A percentile compares a stretch with the other conserved stretches of the same genome.
phyloP scores from a whole-genome alignment of 2,888 invertebrate species.

The Patella pellucida region DNA sequence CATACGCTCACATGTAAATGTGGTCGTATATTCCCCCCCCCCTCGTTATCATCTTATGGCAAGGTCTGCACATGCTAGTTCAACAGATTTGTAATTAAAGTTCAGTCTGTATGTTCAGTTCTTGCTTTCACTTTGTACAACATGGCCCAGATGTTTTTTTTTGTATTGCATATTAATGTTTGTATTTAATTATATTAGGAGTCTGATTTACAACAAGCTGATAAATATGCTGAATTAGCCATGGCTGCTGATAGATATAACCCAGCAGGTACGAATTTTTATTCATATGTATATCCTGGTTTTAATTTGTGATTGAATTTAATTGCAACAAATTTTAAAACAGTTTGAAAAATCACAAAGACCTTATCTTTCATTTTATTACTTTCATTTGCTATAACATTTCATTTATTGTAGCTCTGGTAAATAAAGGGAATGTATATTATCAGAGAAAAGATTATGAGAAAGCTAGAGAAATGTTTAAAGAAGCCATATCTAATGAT shows the following conservation, averaged over 20 bases:
- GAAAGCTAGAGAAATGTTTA: constrained; percentile 80
- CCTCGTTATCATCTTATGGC: too few species aligned
- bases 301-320: too few species aligned
- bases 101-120: too few species aligned
- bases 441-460: constrained; percentile 80
- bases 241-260: constrained; percentile 83
- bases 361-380: too few species aligned
- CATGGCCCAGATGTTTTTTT: neutral
- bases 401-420: constrained; percentile 76
- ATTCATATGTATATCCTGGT: neutral
- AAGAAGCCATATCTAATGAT: constrained; percentile 84
- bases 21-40: too few species aligned
- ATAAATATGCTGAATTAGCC: constrained; percentile 82
- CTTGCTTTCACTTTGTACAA: too few species aligned
- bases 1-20: too few species aligned
- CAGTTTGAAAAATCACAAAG: too few species aligned
- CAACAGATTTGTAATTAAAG: too few species aligned
- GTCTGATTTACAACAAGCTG: constrained; percentile 84
- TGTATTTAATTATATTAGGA: constrained; percentile 75
- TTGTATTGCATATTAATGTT: neutral
- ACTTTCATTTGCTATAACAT: too few species aligned
- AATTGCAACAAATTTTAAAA: too few species aligned
- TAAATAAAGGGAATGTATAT: constrained; percentile 87
- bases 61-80: too few species aligned
- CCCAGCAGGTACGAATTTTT: constrained; percentile 74